These are phyloP conservation scores for Microcebus ravelobensis DNA, from an alignment of 2,113 vertebrate species.

Conservation along the genomic window DNA sequence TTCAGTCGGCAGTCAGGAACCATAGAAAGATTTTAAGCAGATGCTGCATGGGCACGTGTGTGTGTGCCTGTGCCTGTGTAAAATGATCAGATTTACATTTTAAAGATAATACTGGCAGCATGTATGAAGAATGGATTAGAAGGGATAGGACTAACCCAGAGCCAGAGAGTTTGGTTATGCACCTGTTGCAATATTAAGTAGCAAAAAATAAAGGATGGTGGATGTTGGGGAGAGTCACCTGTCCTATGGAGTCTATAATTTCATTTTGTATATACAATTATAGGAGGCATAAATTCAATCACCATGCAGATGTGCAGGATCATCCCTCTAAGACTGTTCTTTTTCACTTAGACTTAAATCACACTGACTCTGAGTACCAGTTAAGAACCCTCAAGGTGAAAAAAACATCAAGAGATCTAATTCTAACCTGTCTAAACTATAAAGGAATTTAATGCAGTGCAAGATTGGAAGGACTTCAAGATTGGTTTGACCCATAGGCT, in stretches of 20 bases:
- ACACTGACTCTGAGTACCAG: background rate
- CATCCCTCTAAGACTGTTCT: background rate
- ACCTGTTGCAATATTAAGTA: background rate
- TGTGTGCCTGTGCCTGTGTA: background rate
- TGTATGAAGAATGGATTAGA: background rate
- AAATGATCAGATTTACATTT: slow-evolving; percentile 4
- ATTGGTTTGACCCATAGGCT: background rate
- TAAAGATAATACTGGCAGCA: slow-evolving; percentile 27
- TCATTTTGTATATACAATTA: slow-evolving; percentile 46
- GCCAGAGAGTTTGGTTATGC: slow-evolving; percentile 2
- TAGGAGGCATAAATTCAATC: slow-evolving; percentile 30
- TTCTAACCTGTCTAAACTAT: background rate
- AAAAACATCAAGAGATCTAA: background rate
- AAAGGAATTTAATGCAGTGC: background rate
- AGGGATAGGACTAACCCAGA: background rate
- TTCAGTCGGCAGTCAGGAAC: background rate
- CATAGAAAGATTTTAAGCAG: background rate
- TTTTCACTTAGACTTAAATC: background rate
- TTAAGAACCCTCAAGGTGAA: background rate
- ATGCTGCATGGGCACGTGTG: background rate
- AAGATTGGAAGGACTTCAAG: background rate
- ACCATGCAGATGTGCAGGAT: background rate
- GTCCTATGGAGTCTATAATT: background rate
- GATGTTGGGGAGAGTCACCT: slow-evolving; percentile 20
- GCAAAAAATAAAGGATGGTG: slow-evolving; percentile 22